Percentiles rank a stretch among this genome's conserved stretches.
phyloP scores from a whole-genome alignment of 2,113 vertebrate genomes.

The Pituophis catenifer region DNA sequence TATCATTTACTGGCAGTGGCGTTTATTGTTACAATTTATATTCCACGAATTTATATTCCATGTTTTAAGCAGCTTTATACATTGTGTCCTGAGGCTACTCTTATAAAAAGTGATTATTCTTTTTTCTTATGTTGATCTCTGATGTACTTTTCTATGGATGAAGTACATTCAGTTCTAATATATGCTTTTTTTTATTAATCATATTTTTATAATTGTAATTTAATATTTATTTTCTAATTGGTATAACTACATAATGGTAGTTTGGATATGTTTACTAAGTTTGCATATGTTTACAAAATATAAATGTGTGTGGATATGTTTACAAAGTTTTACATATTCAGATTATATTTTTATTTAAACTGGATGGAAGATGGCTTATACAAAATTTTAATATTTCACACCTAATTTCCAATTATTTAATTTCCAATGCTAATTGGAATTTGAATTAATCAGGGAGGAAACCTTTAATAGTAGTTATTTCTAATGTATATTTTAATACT shows the following conservation, averaged over 20 bases:
- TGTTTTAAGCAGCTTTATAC: constrained; percentile 7
- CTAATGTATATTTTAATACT: neutral
- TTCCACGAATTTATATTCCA: neutral
- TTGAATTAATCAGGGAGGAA: neutral
- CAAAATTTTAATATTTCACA: neutral
- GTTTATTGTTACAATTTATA: neutral
- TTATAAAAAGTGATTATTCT: neutral
- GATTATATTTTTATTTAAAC: neutral
- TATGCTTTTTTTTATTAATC: neutral
- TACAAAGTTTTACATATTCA: neutral
- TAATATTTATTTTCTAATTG: neutral
- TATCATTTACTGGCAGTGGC: neutral
- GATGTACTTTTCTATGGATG: neutral
- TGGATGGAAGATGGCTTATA: neutral
- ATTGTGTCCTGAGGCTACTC: neutral
- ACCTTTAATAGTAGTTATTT: neutral
- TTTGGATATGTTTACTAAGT: neutral
- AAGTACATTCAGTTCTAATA: neutral
- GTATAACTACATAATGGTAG: neutral
- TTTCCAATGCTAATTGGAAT: too few relatives aligned
- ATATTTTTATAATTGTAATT: neutral
- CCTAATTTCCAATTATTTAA: neutral
- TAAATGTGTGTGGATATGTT: neutral
- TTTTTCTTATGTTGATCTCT: neutral
- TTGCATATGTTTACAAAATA: neutral